Evolutionary conservation across 2,888 invertebrate genomes (phyloP), one percentile per base, ranked within the genome.

Genomic region (Hyles lineata): DNA sequence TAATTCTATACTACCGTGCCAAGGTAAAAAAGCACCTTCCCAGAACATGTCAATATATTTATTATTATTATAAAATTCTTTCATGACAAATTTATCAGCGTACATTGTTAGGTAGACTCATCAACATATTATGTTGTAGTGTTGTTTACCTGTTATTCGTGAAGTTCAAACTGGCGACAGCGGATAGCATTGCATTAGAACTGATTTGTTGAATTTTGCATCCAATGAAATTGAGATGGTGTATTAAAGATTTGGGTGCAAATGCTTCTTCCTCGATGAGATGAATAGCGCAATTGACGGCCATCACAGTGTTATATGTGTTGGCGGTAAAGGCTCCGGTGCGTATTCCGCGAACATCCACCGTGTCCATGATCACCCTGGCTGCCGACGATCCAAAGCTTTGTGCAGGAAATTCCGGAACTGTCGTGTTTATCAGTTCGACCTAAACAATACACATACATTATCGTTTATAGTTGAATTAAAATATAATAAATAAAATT

Each of bases 271-370:
- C 90, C 84, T 96, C 95, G 63, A 97, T 95, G 50, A 92, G 88
- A 71, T 94, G 88, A 74, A 97, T 94, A 15, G 95, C 95, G 63
- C 96, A 95, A 85, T 96, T 96, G 75, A 95, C 93, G 23, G 97
- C 95, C 78, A 91, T 90, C 11, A 97, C 95, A 70, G 95, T 92
- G 77, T 95, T 95, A 81, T 97, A 96, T 61, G 95, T 95, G 80
- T 96, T 95, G 2, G 97, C 96, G 71, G 95, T 95, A 83, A 97
- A 97, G 0, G 97, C 97, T 70, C 96, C 95, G 58, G 94, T 89
- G 25, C 95, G 92, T 63, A 97, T 95, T 15, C 93, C 91, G 58
- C 93, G 92, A 19, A 96, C 95, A 78, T 92, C 90, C 69, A 93
- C 89, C 0, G 81, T 78, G 75, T 95, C 92, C 87, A 97, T 90